These are phyloP conservation scores for Maniola jurtina DNA, from an alignment of 1,140 invertebrate genomes.

Conservation along the genomic window DNA sequence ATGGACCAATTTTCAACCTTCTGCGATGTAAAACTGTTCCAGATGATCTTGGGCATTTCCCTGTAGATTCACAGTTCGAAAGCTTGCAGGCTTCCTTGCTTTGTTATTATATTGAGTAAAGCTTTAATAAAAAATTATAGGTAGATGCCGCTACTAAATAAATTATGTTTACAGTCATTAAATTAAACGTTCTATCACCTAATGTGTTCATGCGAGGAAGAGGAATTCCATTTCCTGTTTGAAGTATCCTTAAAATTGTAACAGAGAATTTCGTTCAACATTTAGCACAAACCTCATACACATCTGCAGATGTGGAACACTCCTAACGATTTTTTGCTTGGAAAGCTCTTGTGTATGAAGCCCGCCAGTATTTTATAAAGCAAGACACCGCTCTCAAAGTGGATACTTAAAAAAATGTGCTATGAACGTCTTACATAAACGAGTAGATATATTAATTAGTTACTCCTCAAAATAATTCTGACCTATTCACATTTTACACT, in stretches of 20 bases:
- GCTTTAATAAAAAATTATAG: too few relatives aligned
- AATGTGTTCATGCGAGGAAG: background rate
- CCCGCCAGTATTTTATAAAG: constrained; percentile 48
- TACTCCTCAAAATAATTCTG: background rate
- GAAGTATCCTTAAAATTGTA: constrained; percentile 2
- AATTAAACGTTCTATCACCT: background rate
- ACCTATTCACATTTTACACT: too few relatives aligned
- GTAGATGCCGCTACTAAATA: background rate
- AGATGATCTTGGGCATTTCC: too few relatives aligned
- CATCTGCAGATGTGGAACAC: constrained; percentile 32
- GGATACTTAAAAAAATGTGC: constrained; percentile 31
- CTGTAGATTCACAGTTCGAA: too few relatives aligned
- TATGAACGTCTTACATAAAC: constrained; percentile 23
- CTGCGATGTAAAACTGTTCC: too few relatives aligned
- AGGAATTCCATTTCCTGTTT: constrained; percentile 5
- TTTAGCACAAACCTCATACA: constrained; percentile 11
- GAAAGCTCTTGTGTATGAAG: constrained; percentile 43
- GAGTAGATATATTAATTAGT: background rate
- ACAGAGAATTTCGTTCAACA: constrained; percentile 12
- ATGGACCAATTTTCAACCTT: too few relatives aligned
- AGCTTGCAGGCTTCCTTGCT: too few relatives aligned
- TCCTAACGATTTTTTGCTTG: constrained; percentile 54
- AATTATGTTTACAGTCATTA: background rate
- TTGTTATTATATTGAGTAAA: too few relatives aligned
- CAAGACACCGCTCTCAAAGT: constrained; percentile 37